A percentile compares a stretch with the other conserved stretches of the same genome.
phyloP scores from a whole-genome alignment of 2,888 invertebrate species.

The Frankliniella fusca region DNA sequence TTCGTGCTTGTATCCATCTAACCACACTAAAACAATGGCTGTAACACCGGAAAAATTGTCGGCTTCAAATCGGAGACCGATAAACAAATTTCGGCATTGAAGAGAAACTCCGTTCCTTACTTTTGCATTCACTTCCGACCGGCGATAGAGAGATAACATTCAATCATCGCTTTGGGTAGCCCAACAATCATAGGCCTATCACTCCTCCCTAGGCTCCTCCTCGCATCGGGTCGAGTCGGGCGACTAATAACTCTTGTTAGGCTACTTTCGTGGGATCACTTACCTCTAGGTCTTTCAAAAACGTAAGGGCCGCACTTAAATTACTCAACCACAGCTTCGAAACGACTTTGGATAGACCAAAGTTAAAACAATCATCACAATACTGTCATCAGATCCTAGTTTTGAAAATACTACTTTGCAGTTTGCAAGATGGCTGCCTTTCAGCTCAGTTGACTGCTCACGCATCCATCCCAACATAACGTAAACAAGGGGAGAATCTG shows the following conservation, averaged over 20 bases:
- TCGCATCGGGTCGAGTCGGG: not conserved
- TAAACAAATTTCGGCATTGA: not conserved
- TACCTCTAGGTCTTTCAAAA: not conserved
- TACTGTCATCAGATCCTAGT: constrained; percentile 24
- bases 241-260: not conserved
- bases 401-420: constrained; percentile 26
- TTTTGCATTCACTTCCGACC: not conserved
- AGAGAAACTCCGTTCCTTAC: no score
- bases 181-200: not conserved
- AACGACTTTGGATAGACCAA: not conserved
- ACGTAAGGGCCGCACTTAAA: not conserved
- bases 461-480: constrained; percentile 21
- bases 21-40: not conserved
- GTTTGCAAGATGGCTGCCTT: constrained; percentile 24
- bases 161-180: not conserved
- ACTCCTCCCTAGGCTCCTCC: not conserved
- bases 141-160: not conserved
- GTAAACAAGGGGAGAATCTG: constrained; percentile 35
- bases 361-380: constrained; percentile 6
- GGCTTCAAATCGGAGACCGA: not conserved
- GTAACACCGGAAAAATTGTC: not conserved
- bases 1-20: not conserved
- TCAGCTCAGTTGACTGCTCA: constrained; percentile 20
- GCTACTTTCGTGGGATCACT: not conserved
- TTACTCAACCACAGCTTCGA: not conserved